Evolutionary conservation across 2,797 vertebrate species (phyloP).

Genomic region (Phataginus tricuspis): DNA sequence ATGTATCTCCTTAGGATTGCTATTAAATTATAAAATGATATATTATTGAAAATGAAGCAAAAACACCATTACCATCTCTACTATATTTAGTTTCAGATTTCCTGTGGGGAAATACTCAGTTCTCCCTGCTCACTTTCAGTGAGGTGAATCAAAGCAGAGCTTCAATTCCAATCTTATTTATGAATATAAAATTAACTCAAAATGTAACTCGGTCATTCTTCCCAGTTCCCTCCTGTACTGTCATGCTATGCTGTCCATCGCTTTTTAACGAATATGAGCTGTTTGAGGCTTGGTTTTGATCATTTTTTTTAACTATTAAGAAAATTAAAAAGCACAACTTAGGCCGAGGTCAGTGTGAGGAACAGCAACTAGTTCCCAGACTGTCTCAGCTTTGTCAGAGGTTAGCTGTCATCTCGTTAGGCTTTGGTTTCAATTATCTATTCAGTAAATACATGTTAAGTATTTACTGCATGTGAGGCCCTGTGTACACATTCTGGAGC

Average conservation of each 20-base stretch:
- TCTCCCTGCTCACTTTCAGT: slow-evolving; percentile 30
- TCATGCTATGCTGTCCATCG: not conserved
- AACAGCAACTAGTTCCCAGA: not conserved
- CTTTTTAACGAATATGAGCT: slow-evolving; percentile 21
- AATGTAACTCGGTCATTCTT: not conserved
- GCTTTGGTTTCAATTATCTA: not conserved
- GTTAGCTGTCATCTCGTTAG: not conserved
- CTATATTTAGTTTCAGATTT: slow-evolving; percentile 62
- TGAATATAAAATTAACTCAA: slow-evolving; percentile 71
- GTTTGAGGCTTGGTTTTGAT: not conserved
- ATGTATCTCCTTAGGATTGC: slow-evolving; percentile 29
- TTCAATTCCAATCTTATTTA: slow-evolving; percentile 57
- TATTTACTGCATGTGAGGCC: not conserved
- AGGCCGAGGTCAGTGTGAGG: not conserved
- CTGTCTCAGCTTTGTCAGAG: not conserved
- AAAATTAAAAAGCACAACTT: not conserved
- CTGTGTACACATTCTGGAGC: not conserved
- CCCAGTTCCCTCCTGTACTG: not conserved
- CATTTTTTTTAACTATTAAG: not conserved
- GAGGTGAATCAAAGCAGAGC: slow-evolving; percentile 53
- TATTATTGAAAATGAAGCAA: slow-evolving; percentile 67
- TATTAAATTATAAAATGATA: slow-evolving; percentile 71
- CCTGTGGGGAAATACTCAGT: slow-evolving; percentile 41
- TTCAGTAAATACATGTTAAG: not conserved
- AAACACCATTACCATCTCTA: slow-evolving; percentile 45